A percentile compares a stretch with the other conserved stretches of the same genome.
Evolutionary conservation across 2,113 vertebrate species (phyloP).

Genomic region (Hippotragus niger): DNA sequence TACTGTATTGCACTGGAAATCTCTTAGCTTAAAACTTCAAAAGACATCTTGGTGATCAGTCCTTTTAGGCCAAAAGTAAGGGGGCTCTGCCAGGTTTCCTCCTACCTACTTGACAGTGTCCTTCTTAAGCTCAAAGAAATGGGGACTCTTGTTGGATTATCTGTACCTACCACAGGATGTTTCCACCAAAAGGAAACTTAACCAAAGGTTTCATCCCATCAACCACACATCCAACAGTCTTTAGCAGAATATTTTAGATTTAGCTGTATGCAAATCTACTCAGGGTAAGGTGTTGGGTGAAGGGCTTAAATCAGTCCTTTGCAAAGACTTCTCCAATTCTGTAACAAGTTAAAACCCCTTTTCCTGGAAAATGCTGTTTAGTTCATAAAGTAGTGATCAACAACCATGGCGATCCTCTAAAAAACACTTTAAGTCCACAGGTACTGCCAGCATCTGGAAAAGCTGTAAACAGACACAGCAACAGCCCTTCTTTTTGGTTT

Average conservation of each 20-base stretch:
- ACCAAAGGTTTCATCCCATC: slow-evolving; percentile 86
- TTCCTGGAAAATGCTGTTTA: slow-evolving; percentile 87
- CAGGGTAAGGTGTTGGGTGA: slow-evolving; percentile 84
- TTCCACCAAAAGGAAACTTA: slow-evolving; percentile 87
- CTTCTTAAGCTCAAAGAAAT: slow-evolving; percentile 79
- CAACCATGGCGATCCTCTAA: slow-evolving; percentile 92
- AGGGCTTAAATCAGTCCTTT: slow-evolving; percentile 90
- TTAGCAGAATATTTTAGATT: slow-evolving; percentile 84
- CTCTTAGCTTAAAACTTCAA: slow-evolving; percentile 88
- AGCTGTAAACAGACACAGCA: slow-evolving; percentile 89
- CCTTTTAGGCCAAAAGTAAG: slow-evolving; percentile 89
- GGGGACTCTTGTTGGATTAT: slow-evolving; percentile 84
- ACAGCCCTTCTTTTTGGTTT: slow-evolving; percentile 90
- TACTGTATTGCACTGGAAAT: slow-evolving; percentile 89
- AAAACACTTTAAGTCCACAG: slow-evolving; percentile 89
- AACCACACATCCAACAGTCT: slow-evolving; percentile 88
- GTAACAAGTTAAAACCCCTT: slow-evolving; percentile 87
- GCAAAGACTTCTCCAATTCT: slow-evolving; percentile 91
- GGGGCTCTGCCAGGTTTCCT: slow-evolving; percentile 89
- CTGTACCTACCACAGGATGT: slow-evolving; percentile 91
- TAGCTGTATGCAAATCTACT: slow-evolving; percentile 86
- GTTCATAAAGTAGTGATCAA: slow-evolving; percentile 93
- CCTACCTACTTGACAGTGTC: slow-evolving; percentile 89
- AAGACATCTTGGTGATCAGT: slow-evolving; percentile 91
- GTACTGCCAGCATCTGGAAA: slow-evolving; percentile 90